A percentile compares a stretch with the other conserved stretches of the same genome.
Conservation (phyloP, 2,888 invertebrate genomes). For the Heliconius ethilla region DNA sequence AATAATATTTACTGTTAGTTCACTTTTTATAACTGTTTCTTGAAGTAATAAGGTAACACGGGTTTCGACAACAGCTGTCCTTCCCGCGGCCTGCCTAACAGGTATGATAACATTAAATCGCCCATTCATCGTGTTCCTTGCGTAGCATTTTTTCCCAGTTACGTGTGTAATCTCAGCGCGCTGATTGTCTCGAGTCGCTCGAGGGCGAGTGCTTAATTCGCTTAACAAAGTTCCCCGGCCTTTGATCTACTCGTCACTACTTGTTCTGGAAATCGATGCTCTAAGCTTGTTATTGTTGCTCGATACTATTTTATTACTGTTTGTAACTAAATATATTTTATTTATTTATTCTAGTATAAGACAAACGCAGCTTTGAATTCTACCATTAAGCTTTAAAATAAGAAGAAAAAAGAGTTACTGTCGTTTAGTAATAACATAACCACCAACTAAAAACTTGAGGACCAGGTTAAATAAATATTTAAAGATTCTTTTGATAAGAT, state of each 20-base stretch:
- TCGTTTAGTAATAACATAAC: no score
- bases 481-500: no score
- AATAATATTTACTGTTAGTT: no score
- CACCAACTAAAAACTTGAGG: no score
- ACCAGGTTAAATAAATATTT: no score
- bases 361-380: background rate
- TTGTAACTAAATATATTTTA: background rate
- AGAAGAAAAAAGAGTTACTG: no score
- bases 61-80: background rate
- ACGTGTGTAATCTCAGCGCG: conserved; percentile 36
- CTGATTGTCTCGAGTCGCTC: conserved; percentile 34
- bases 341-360: background rate
- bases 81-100: background rate
- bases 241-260: conserved; percentile 4
- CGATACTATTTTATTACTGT: conserved; percentile 15
- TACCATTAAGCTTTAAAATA: background rate
- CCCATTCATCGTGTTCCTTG: conserved; percentile 25
- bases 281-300: background rate
- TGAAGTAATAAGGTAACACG: background rate
- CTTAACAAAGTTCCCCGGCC: conserved; percentile 17
- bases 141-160: conserved; percentile 32
- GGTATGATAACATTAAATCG: conserved; percentile 15
- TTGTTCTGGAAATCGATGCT: conserved; percentile 18
- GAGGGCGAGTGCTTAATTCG: conserved; percentile 25
- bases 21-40: background rate